Evolutionary conservation across 2,888 invertebrate genomes (phyloP).

Genomic region (Epicampocera succincta): DNA sequence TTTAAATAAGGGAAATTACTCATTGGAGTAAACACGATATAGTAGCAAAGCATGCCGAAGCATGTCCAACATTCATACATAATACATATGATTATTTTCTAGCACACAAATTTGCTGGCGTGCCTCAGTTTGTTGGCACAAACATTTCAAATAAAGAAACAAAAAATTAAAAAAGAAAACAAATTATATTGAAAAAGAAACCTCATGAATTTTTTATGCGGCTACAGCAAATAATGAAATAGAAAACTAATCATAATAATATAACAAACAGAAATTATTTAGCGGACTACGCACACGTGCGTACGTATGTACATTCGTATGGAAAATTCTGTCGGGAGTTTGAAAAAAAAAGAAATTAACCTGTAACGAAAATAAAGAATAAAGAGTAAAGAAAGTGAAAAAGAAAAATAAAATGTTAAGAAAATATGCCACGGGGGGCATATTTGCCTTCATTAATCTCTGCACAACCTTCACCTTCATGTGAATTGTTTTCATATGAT

Average conservation of each 20-base stretch:
- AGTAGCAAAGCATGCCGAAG: too few relatives aligned
- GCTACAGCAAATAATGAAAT: conserved; percentile 39
- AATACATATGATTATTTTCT: too few relatives aligned
- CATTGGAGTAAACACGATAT: too few relatives aligned
- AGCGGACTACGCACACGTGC: conserved; percentile 9
- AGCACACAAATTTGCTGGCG: background rate
- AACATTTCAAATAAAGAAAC: background rate
- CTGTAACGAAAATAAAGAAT: conserved; percentile 6
- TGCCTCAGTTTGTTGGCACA: conserved; percentile 28
- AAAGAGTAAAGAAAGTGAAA: background rate
- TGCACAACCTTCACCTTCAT: too few relatives aligned
- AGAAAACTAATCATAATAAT: conserved; percentile 1
- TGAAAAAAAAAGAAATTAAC: too few relatives aligned
- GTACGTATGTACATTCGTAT: conserved; percentile 39
- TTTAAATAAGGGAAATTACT: too few relatives aligned
- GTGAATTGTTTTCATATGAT: too few relatives aligned
- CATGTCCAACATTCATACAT: too few relatives aligned
- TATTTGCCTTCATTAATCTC: too few relatives aligned
- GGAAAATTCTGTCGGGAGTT: background rate
- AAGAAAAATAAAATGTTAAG: too few relatives aligned
- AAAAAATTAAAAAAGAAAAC: conserved; percentile 13
- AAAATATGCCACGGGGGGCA: too few relatives aligned
- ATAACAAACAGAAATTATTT: background rate
- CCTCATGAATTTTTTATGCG: conserved; percentile 54
- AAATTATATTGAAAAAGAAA: conserved; percentile 42